These are phyloP conservation scores for Thera obeliscata DNA, from an alignment of 2,888 invertebrate genomes.

Conservation along the genomic window DNA sequence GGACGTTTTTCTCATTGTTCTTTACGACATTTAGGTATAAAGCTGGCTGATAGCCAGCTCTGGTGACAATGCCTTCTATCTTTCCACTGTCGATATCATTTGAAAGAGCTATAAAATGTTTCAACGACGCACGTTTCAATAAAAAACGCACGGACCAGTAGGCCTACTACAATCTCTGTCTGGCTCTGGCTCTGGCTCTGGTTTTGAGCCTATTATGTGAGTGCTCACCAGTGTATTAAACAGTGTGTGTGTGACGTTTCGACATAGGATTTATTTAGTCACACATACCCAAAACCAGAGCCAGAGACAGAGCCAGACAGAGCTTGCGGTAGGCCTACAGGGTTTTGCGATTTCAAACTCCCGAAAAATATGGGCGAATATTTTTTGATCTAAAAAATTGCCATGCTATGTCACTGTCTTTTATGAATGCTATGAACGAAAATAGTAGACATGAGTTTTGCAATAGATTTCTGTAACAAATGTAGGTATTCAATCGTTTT, in stretches of 20 bases:
- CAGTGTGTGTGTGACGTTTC: no score
- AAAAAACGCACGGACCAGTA: slow-evolving; percentile 37
- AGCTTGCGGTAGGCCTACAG: no score
- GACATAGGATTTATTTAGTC: no score
- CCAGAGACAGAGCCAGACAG: no score
- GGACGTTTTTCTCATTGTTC: slow-evolving; percentile 29
- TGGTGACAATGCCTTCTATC: slow-evolving; percentile 60
- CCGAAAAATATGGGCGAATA: slow-evolving; percentile 36
- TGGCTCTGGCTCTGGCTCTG: no score
- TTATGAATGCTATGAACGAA: slow-evolving; percentile 9
- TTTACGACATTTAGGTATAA: slow-evolving; percentile 48
- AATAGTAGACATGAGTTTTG: not conserved
- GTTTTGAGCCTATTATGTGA: no score
- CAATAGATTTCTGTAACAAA: slow-evolving; percentile 5
- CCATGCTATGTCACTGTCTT: slow-evolving; percentile 13
- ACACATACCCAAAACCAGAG: no score
- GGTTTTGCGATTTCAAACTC: slow-evolving; percentile 29
- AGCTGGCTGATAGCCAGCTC: slow-evolving; percentile 63
- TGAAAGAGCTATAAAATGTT: slow-evolving; percentile 49
- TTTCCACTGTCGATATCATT: slow-evolving; percentile 64
- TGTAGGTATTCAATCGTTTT: not conserved
- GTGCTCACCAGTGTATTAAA: no score
- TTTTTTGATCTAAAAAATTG: slow-evolving; percentile 27
- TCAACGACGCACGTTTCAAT: slow-evolving; percentile 43
- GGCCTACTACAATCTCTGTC: no score